phyloP scores from a whole-genome alignment of 2,797 vertebrate genomes.

The Sebastes diaconus region DNA sequence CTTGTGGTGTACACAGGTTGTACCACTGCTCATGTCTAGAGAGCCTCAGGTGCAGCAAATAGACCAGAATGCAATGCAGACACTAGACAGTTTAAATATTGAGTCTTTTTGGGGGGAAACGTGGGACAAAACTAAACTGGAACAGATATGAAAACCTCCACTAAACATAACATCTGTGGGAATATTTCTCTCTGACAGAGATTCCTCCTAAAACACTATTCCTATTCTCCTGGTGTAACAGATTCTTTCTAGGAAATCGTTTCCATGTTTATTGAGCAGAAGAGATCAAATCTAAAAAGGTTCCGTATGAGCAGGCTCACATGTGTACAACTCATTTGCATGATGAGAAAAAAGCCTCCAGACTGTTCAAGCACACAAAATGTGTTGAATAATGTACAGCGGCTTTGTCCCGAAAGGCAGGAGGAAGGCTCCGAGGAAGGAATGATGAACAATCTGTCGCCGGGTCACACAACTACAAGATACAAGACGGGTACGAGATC shows the following conservation, averaged over 20 bases:
- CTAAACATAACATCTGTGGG: neutral
- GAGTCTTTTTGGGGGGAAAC: neutral
- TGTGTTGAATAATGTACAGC: slow-evolving; percentile 45
- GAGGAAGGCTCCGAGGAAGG: neutral
- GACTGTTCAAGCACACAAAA: slow-evolving; percentile 8
- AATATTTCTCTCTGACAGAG: neutral
- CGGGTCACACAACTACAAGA: neutral
- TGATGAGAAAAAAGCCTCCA: neutral
- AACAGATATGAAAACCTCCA: neutral
- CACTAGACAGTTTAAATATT: neutral
- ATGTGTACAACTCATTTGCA: neutral
- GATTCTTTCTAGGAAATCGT: neutral
- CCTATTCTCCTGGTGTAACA: too few relatives aligned
- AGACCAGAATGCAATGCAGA: neutral
- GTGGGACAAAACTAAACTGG: neutral
- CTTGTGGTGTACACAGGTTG: neutral
- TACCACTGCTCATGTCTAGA: neutral
- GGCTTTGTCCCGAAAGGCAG: neutral
- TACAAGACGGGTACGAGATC: neutral
- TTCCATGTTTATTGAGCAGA: neutral
- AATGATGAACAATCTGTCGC: neutral
- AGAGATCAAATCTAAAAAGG: neutral
- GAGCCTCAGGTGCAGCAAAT: neutral
- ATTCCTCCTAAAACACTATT: neutral
- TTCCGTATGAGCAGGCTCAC: neutral